Conservation (phyloP, 2,113 vertebrate species). For the Felis chaus region DNA sequence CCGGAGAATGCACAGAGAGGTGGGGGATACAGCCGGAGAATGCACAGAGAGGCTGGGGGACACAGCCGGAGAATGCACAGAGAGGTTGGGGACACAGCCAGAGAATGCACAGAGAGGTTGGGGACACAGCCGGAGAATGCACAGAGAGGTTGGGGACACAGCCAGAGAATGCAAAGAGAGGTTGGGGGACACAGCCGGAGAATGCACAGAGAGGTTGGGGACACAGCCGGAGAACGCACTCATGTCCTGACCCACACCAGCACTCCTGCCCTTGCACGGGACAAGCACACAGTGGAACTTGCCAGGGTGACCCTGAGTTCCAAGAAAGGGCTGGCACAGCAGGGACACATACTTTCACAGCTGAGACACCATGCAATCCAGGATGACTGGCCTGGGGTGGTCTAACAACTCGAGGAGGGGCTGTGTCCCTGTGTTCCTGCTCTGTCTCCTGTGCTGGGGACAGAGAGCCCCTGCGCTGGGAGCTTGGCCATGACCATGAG, state of each 20-base stretch:
- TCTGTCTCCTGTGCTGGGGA: accelerated
- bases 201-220: too few species aligned
- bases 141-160: too few species aligned
- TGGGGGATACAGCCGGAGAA: too few species aligned
- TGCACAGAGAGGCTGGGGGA: too few species aligned
- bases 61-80: too few species aligned
- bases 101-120: too few species aligned
- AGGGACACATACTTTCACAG: accelerated
- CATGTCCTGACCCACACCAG: accelerated
- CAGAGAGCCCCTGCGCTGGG: neutral
- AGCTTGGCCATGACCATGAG: accelerated
- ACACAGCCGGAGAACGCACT: neutral
- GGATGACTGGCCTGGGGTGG: accelerated
- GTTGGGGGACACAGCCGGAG: too few species aligned
- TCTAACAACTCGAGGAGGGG: neutral
- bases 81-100: too few species aligned
- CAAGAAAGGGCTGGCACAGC: accelerated
- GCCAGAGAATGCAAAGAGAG: too few species aligned
- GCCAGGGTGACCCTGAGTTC: neutral
- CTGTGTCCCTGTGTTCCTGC: neutral
- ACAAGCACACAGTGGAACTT: accelerated
- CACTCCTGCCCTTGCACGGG: accelerated
- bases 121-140: too few species aligned
- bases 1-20: too few species aligned
- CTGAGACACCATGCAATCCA: accelerated